Evolutionary conservation across 2,888 invertebrate genomes (phyloP).

Genomic region (Diaprepes abbreviatus): DNA sequence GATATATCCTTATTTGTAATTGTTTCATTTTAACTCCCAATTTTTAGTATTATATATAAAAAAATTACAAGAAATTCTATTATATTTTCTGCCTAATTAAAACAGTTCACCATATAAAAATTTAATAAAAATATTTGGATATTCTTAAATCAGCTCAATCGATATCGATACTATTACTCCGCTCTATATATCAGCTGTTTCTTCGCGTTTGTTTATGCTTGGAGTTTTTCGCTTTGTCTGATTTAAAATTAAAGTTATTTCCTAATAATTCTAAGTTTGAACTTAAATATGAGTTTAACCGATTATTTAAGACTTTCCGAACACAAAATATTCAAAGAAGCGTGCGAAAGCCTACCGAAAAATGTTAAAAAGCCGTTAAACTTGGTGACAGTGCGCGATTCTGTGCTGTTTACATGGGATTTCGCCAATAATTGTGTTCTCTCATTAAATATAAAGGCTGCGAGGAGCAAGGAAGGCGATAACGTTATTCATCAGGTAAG

Average conservation of each 20-base stretch:
- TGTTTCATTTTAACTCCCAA: no score
- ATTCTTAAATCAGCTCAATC: background rate
- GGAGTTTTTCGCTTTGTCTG: background rate
- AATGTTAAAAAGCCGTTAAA: slow-evolving; percentile 73
- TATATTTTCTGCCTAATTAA: no score
- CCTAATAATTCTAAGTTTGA: background rate
- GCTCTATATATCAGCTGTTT: slow-evolving; percentile 12
- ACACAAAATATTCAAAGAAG: slow-evolving; percentile 74
- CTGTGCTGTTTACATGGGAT: slow-evolving; percentile 79
- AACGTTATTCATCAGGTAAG: slow-evolving; percentile 75
- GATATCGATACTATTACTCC: background rate
- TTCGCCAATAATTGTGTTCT: slow-evolving; percentile 75
- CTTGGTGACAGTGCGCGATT: slow-evolving; percentile 75
- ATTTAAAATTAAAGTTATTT: slow-evolving; percentile 11
- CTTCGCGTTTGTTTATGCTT: background rate
- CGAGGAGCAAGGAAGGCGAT: slow-evolving; percentile 65
- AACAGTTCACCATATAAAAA: no score
- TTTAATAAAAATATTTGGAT: no score
- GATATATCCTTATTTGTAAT: no score
- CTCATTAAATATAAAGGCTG: slow-evolving; percentile 72
- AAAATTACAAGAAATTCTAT: no score
- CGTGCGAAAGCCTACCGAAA: slow-evolving; percentile 71
- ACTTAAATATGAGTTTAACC: slow-evolving; percentile 71
- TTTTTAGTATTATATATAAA: no score
- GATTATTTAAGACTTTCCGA: slow-evolving; percentile 74